These are phyloP conservation scores for Epinotia bilunana DNA, from an alignment of 2,888 invertebrate species.

Conservation along the genomic window DNA sequence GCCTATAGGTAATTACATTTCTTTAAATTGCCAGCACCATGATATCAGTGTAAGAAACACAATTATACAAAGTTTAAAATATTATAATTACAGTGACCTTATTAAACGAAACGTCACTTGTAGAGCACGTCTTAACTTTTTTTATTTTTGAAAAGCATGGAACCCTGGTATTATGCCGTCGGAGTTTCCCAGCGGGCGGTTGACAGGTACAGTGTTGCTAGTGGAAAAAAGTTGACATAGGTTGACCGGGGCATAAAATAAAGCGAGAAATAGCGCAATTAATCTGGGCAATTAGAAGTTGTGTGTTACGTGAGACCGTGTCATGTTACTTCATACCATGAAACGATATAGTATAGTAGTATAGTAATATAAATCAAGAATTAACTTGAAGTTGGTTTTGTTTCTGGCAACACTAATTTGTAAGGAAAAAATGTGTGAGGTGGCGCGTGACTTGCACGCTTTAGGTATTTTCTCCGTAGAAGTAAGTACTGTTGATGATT, in stretches of 20 bases:
- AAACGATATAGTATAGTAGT: too few relatives aligned
- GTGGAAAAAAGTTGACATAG: conserved; percentile 42
- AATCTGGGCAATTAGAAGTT: conserved; percentile 37
- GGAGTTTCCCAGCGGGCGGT: conserved; percentile 39
- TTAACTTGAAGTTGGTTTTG: neutral
- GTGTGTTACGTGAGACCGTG: neutral
- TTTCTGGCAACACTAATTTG: neutral
- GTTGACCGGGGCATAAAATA: conserved; percentile 34
- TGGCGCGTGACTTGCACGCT: neutral
- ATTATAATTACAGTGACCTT: conserved; percentile 31
- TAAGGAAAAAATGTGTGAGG: neutral
- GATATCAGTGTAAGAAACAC: conserved; percentile 23
- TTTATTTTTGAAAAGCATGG: conserved; percentile 26
- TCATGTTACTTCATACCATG: neutral
- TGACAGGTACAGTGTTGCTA: conserved; percentile 41
- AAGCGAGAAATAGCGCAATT: conserved; percentile 35
- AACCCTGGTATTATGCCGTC: conserved; percentile 39
- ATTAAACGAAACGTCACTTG: conserved; percentile 26
- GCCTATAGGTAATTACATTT: neutral
- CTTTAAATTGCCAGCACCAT: conserved; percentile 8
- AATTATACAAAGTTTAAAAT: conserved; percentile 30
- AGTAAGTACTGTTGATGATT: too few relatives aligned
- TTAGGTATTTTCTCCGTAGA: too few relatives aligned
- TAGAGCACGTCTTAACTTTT: conserved; percentile 15
- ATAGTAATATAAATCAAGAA: too few relatives aligned